Evolutionary conservation across 2,888 invertebrate species (phyloP).

Genomic region (Eupithecia abbreviata): DNA sequence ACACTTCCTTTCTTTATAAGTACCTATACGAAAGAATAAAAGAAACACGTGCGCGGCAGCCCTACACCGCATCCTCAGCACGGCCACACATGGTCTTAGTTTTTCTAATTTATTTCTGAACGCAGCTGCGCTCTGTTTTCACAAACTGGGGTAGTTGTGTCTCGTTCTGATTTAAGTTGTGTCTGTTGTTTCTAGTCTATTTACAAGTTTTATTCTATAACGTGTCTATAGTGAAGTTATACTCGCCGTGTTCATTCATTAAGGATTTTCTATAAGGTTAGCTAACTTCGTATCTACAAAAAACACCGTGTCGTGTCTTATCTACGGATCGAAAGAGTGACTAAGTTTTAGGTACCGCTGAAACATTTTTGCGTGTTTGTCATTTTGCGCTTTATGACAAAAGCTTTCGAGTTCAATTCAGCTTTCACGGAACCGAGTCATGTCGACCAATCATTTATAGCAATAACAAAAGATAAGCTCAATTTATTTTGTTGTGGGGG

Average conservation of each 20-base stretch:
- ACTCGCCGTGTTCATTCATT: neutral
- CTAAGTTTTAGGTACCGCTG: neutral
- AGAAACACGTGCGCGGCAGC: conserved; percentile 32
- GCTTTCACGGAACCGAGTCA: neutral
- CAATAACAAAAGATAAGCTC: neutral
- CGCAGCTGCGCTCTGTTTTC: conserved; percentile 65
- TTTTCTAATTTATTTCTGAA: conserved; percentile 61
- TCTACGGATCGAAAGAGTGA: neutral
- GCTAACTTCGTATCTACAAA: neutral
- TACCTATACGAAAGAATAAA: conserved; percentile 2
- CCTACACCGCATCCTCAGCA: conserved; percentile 30
- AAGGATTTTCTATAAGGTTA: neutral
- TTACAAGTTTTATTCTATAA: conserved; percentile 10
- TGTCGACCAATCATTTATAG: conserved; percentile 29
- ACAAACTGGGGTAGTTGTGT: conserved; percentile 54
- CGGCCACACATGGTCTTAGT: conserved; percentile 58
- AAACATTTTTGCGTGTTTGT: neutral
- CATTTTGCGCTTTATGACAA: neutral
- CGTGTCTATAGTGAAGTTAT: neutral
- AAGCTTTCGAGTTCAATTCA: neutral
- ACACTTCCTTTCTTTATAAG: neutral
- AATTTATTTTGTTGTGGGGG: conserved; percentile 31
- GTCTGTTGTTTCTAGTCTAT: conserved; percentile 22
- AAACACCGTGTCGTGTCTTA: neutral
- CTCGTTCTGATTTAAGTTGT: conserved; percentile 36